A percentile compares a stretch with the other conserved stretches of the same genome.
Conservation (phyloP, 2,888 invertebrate species). For the Nematopogon swammerdamellus region DNA sequence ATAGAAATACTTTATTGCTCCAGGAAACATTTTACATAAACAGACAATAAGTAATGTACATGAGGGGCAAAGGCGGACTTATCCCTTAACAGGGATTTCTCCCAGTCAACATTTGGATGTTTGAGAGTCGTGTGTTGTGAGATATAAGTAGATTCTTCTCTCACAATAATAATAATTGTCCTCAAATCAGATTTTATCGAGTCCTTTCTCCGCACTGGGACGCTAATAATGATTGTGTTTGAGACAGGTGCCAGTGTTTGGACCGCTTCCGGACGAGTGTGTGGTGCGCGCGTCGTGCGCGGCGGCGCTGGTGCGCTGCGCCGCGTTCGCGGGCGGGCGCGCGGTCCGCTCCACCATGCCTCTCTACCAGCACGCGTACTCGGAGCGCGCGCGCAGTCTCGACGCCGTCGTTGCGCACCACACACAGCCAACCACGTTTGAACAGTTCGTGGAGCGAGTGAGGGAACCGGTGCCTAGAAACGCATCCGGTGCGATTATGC, state of each 20-base stretch:
- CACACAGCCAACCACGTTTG: constrained; percentile 86
- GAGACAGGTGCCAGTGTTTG: constrained; percentile 88
- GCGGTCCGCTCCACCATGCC: constrained; percentile 87
- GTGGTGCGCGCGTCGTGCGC: constrained; percentile 55
- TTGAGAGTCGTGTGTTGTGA: too few relatives aligned
- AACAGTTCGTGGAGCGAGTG: constrained; percentile 62
- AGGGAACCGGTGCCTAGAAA: constrained; percentile 30
- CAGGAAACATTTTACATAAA: too few relatives aligned
- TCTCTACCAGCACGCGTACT: constrained; percentile 90
- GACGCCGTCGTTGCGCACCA: constrained; percentile 83
- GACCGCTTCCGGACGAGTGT: constrained; percentile 93
- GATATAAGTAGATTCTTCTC: too few relatives aligned
- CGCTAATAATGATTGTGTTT: too few relatives aligned
- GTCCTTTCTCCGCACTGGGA: too few relatives aligned
- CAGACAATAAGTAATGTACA: too few relatives aligned
- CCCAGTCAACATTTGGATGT: too few relatives aligned
- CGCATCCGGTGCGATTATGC: not conserved
- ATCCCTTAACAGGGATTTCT: too few relatives aligned
- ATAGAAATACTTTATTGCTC: too few relatives aligned
- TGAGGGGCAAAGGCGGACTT: too few relatives aligned
- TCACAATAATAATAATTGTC: too few relatives aligned
- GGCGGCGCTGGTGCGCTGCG: constrained; percentile 80
- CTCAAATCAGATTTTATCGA: too few relatives aligned
- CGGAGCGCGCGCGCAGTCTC: constrained; percentile 83
- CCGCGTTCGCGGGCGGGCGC: constrained; percentile 89